Evolutionary conservation across 2,797 vertebrate species (phyloP), one percentile per base, ranked within the genome.

Genomic region (Acanthiza pusilla): DNA sequence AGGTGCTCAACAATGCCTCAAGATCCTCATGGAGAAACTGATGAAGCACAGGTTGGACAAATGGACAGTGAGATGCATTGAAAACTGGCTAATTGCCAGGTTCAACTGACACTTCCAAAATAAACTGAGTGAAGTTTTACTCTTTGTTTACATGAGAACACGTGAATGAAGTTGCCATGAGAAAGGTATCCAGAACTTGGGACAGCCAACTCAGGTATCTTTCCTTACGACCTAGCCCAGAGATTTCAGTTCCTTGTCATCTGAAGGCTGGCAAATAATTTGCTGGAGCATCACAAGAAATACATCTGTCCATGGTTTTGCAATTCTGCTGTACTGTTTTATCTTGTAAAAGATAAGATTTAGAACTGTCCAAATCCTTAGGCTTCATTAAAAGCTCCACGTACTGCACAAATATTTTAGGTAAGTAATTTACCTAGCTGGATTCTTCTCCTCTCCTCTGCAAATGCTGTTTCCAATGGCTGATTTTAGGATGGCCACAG

Each of bases 41-140:
- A 66, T 19, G 48, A 70, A 95, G 29, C 16, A 62, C n/a, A 48
- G 20, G 27, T 42, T 45, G 48, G 32, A 60, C 40, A 78, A 89
- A 42, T 0, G 3, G 43, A 67, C 19, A 73, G 55, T 0, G 0
- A 82, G 78, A 66, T 21, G 19, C 36, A 70, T 0, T 79, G 60
- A 77, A 74, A 91, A 76, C 15, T 15, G 11, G 9, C 7, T 67
- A 60, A 57, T 0, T 57, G 6, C 4, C 32, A 53, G 30, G 32
- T 84, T 70, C 68, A 74, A 48, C 50, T 25, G 5, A 26, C 22
- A 55, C 47, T 78, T 86, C 0, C 61, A 85, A 91, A 80, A 54
- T 11, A 58, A 75, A 63, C 1, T 12, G 32, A 60, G 17, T 43
- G 10, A 88, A 62, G 36, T 58, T 61, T 73, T 34, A 51, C 30